These are phyloP conservation scores for Varecia variegata DNA, from an alignment of 2,797 vertebrate species.

Conservation along the genomic window DNA sequence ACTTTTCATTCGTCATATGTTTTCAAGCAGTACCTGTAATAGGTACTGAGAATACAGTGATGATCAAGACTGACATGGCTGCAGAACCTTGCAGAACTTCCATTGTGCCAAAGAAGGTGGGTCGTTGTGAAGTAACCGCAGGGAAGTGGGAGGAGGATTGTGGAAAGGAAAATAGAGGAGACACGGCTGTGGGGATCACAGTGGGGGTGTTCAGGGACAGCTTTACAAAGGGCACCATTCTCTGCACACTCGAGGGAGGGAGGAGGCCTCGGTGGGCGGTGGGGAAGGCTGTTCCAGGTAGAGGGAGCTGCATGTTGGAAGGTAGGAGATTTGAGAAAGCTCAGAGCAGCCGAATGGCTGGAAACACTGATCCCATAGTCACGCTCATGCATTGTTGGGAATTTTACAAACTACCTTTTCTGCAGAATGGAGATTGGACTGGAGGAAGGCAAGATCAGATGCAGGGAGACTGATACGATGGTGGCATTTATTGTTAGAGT, in stretches of 20 bases:
- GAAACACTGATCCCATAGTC: too few relatives aligned
- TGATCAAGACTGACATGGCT: not conserved
- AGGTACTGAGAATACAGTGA: not conserved
- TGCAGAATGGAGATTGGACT: fast-evolving
- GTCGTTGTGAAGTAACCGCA: not conserved
- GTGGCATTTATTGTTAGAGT: not conserved
- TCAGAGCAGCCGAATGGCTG: not conserved
- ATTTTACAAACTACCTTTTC: not conserved
- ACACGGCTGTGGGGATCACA: not conserved
- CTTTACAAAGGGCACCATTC: not conserved
- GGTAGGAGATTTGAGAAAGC: not conserved
- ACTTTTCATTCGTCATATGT: not conserved
- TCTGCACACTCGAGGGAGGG: not conserved
- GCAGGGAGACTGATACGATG: not conserved
- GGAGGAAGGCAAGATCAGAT: not conserved
- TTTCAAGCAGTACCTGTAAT: not conserved
- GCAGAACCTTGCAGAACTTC: not conserved
- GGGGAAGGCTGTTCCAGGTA: not conserved
- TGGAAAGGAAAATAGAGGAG: not conserved
- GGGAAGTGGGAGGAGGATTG: not conserved
- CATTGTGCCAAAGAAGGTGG: not conserved
- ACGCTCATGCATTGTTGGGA: fast-evolving
- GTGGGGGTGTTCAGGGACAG: not conserved
- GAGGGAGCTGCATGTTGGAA: not conserved
- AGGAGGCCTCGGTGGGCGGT: not conserved